Evolutionary conservation across 2,113 vertebrate species (phyloP).

Genomic region (Tricholaema leucomelas): DNA sequence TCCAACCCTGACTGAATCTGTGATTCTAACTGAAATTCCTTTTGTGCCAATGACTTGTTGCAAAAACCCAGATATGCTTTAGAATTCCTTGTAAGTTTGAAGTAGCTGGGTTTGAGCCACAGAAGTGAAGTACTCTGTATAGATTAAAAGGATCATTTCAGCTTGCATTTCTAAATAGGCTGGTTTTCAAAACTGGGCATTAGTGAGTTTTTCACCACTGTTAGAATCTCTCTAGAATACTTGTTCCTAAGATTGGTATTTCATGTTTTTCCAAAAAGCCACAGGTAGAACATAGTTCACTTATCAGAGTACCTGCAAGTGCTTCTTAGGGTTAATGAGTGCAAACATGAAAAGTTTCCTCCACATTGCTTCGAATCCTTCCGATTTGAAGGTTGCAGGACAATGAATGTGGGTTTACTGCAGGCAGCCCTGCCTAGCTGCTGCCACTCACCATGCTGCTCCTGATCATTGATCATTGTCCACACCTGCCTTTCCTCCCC

Average conservation of each 20-base stretch:
- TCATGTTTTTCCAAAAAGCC: not conserved
- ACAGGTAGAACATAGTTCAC: not conserved
- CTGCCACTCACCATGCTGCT: rapidly evolving
- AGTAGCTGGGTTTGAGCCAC: not conserved
- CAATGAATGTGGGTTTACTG: not conserved
- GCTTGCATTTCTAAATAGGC: not conserved
- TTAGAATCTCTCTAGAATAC: not conserved
- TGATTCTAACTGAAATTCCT: not conserved
- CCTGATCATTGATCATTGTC: not conserved
- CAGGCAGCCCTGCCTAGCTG: not conserved
- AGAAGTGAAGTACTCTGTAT: not conserved
- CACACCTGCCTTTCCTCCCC: not conserved
- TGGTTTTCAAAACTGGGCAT: not conserved
- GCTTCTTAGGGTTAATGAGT: not conserved
- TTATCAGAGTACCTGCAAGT: not conserved
- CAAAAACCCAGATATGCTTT: not conserved
- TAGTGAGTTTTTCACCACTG: not conserved
- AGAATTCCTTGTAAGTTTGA: not conserved
- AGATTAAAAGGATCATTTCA: not conserved
- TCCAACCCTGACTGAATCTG: no score
- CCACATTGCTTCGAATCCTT: not conserved
- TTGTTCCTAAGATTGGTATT: not conserved
- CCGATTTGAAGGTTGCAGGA: not conserved
- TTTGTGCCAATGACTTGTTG: not conserved
- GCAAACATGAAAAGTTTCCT: not conserved